Percentiles rank a stretch among this genome's conserved stretches.
Conservation (phyloP, 2,888 invertebrate species). For the Ennomos fuscantarius region DNA sequence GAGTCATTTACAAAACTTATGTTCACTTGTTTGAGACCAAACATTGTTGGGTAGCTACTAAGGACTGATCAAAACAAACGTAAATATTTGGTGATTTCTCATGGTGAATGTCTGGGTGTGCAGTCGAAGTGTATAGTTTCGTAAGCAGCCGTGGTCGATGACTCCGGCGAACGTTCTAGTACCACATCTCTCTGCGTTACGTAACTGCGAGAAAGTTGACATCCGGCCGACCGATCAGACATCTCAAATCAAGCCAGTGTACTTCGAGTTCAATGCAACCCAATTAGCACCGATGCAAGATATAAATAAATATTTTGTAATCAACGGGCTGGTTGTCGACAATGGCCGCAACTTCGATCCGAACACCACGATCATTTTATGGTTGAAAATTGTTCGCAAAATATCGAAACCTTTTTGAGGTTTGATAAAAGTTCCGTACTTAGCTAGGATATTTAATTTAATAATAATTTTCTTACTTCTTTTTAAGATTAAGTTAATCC, state of each 20-base stretch:
- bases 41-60: conserved; percentile 3
- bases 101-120: conserved; percentile 59
- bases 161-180: conserved; percentile 83
- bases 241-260: conserved; percentile 58
- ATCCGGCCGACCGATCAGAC: conserved; percentile 65
- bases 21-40: too few species aligned
- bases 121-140: conserved; percentile 65
- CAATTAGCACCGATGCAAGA: conserved; percentile 46
- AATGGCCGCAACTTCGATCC: conserved; percentile 15
- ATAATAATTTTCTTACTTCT: too few species aligned
- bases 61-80: conserved; percentile 19
- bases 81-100: conserved; percentile 33
- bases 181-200: conserved; percentile 75
- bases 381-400: not conserved
- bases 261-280: conserved; percentile 52
- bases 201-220: conserved; percentile 84
- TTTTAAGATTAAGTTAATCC: too few species aligned
- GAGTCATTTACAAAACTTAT: too few species aligned
- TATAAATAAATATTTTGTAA: conserved; percentile 33
- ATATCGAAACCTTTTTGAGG: too few species aligned
- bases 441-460: too few species aligned
- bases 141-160: conserved; percentile 83
- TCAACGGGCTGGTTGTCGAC: conserved; percentile 15
- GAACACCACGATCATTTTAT: not conserved
- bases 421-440: too few species aligned